Evolutionary conservation across 1,140 invertebrate genomes (phyloP), one percentile per base, ranked within the genome.

Genomic region (Neotoxoptera formosana): DNA sequence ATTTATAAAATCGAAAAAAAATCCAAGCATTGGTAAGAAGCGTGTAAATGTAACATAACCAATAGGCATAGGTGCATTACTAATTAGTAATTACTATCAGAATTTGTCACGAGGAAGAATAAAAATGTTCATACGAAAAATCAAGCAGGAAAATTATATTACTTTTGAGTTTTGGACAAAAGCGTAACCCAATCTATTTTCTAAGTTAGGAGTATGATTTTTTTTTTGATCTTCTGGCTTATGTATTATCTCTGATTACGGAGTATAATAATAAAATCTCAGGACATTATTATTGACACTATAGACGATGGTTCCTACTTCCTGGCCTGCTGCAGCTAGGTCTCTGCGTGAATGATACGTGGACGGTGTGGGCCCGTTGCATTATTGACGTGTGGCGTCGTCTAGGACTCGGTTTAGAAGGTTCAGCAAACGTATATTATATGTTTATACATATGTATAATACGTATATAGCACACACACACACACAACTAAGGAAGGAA

Each of bases 251-350:
- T 6, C n/a, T n/a, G n/a, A 76, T 30, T 4, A 7, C 14, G 6
- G 60, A 76, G 60, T 14, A 76, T 76, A 76, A 76, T 76, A 76
- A 76, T 76, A 76, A 76, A 76, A 76, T 76, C 30, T 76, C n/a
- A 4, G 6, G n/a, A 76, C 60, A 76, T 14, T n/a, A 76, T 76
- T 76, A 76, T 76, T 76, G 60, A 30, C 30, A 76, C n/a, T 76
- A 76, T 76, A 76, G 30, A 76, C 17, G 14, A 76, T 30, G 14
- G 30, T 76, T 76, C 30, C n/a, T n/a, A n/a, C n/a, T n/a, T n/a
- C n/a, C n/a, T n/a, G n/a, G n/a, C n/a, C n/a, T 76, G 60, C n/a
- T 76, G 60, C 56, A 60, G 56, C 25, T 60, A 30, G 56, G 56
- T 60, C 9, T 30, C 25, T 60, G 25, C n/a, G n/a, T 76, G 14